Evolutionary conservation across 92 coral and sea anemone genomes (phyloP).

Genomic region (Phenganax stokvisi): DNA sequence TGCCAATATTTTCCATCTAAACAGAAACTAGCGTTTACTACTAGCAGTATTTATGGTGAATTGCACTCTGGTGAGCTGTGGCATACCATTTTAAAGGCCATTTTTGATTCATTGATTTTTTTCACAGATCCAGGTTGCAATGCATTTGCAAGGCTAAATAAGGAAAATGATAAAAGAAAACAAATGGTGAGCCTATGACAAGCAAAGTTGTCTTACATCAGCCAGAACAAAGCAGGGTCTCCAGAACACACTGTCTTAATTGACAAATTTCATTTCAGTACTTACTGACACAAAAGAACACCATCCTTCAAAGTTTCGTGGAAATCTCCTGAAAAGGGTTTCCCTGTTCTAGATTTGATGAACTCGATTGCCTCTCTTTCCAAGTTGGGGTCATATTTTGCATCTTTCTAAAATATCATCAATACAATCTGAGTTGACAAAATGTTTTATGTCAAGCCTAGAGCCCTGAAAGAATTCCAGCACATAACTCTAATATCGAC

Average conservation of each 20-base stretch:
- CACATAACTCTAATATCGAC: background rate
- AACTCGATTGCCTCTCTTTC: slow-evolving; percentile 57
- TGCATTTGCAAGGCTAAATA: slow-evolving; percentile 60
- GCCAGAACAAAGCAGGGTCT: no score
- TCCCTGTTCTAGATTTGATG: slow-evolving; percentile 60
- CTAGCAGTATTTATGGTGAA: background rate
- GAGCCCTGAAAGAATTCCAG: background rate
- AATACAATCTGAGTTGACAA: background rate
- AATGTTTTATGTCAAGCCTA: background rate
- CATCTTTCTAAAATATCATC: slow-evolving; percentile 60
- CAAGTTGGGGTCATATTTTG: slow-evolving; percentile 66
- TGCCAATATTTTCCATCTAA: slow-evolving; percentile 88
- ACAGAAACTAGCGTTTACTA: background rate
- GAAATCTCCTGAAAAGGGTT: slow-evolving; percentile 46
- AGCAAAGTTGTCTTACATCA: no score
- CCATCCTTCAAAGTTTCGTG: slow-evolving; percentile 64
- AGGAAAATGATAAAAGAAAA: background rate
- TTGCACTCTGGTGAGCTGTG: background rate
- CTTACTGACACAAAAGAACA: slow-evolving; percentile 50
- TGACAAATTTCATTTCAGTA: background rate
- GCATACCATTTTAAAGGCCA: slow-evolving; percentile 83
- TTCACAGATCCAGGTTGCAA: slow-evolving; percentile 54
- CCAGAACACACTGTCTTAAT: background rate
- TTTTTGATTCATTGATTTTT: slow-evolving; percentile 60
- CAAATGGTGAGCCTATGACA: no score